Conservation (phyloP, 2,888 invertebrate species). For the Dyspetes luteomarginatus region DNA sequence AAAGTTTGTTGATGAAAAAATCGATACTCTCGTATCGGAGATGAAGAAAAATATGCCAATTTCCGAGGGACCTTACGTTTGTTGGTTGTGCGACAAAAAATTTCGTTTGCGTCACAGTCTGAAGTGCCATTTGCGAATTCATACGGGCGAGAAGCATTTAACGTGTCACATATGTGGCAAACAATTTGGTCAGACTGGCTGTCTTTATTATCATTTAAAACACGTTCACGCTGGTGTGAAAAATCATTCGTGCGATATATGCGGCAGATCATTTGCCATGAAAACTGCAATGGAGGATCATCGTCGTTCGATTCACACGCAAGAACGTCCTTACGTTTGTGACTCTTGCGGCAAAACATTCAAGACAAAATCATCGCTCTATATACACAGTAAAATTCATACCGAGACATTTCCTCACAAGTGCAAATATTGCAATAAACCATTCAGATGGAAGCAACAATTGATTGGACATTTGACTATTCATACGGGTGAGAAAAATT, state of each 20-base stretch:
- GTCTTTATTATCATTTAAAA: slow-evolving; percentile 85
- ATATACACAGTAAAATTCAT: slow-evolving; percentile 83
- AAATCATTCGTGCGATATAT: slow-evolving; percentile 84
- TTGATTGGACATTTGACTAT: slow-evolving; percentile 83
- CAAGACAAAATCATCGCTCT: slow-evolving; percentile 84
- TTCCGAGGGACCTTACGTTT: slow-evolving; percentile 59
- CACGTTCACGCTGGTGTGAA: slow-evolving; percentile 84
- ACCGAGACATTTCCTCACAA: slow-evolving; percentile 74
- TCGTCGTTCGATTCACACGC: slow-evolving; percentile 82
- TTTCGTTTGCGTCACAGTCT: slow-evolving; percentile 69
- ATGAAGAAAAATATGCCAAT: slow-evolving; percentile 13
- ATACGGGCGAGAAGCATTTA: slow-evolving; percentile 77
- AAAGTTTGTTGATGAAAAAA: not conserved
- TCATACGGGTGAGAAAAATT: slow-evolving; percentile 83
- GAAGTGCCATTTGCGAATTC: slow-evolving; percentile 70
- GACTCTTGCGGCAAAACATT: slow-evolving; percentile 84
- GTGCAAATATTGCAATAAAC: slow-evolving; percentile 80
- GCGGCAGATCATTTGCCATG: slow-evolving; percentile 84
- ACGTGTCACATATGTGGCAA: slow-evolving; percentile 84
- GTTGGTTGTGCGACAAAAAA: slow-evolving; percentile 71
- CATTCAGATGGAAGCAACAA: slow-evolving; percentile 84
- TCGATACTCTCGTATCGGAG: not conserved
- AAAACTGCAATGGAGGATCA: slow-evolving; percentile 84
- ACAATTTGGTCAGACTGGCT: slow-evolving; percentile 84
- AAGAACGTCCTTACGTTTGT: slow-evolving; percentile 83